Conservation (phyloP, 2,888 invertebrate genomes). For the Panopea generosa region DNA sequence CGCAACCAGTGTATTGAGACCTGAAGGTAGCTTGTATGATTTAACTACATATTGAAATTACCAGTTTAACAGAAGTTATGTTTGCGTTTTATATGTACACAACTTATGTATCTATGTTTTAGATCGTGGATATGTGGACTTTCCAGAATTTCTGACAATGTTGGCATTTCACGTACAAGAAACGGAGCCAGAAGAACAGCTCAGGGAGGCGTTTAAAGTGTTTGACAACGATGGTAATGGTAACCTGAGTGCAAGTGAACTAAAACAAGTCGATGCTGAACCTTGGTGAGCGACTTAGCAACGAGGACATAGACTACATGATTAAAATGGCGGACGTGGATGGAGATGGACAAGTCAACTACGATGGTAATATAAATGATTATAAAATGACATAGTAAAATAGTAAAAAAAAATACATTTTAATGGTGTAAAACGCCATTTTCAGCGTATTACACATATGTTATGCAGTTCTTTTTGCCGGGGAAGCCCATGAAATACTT, state of each 20-base stretch:
- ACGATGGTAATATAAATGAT: constrained; percentile 62
- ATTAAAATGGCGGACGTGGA: constrained; percentile 46
- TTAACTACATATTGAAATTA: no score
- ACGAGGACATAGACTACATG: constrained; percentile 56
- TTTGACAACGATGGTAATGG: constrained; percentile 52
- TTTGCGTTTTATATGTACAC: no score
- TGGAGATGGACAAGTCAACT: constrained; percentile 59
- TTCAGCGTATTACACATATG: no score
- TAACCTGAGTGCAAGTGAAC: constrained; percentile 39
- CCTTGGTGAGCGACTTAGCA: constrained; percentile 40
- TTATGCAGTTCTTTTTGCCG: no score
- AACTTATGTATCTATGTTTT: no score
- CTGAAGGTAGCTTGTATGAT: no score
- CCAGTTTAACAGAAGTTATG: no score
- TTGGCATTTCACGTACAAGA: constrained; percentile 51
- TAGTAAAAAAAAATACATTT: no score
- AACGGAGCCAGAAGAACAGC: constrained; percentile 47
- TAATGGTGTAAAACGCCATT: no score
- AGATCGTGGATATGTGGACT: constrained; percentile 35
- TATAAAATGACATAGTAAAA: no score
- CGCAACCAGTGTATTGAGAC: no score
- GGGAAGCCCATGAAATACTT: no score
- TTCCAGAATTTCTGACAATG: constrained; percentile 54
- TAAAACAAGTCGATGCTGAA: constrained; percentile 44
- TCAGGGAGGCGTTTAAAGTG: constrained; percentile 44